Base-by-base conservation (phyloP, 1,140 invertebrate species). In the Drosophila parabipectinata region DNA sequence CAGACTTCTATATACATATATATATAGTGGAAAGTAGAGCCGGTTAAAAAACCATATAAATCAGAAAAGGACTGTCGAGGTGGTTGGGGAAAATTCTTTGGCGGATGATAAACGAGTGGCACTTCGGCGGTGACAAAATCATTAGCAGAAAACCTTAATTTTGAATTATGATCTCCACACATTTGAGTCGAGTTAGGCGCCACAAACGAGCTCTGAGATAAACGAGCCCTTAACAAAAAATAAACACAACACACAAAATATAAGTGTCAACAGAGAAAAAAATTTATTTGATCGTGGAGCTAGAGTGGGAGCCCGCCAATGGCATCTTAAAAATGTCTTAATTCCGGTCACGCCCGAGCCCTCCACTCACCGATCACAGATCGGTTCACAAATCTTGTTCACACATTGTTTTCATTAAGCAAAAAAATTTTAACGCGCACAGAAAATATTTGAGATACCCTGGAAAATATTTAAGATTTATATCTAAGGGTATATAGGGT, bases 361-460 rank as follows among this genome's bases (percentile, higher is more conserved):
- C 39, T 39, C 41, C 41, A 15, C 5, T 5, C 41, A 41, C n/a
- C 41, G 15, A 41, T 6, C 21, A 10, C 34, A 37, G 10, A 44
- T 44, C 41, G n/a, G 66, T 68, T 69, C 66, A 69, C 78, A 82
- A 75, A 77, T 66, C 83, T 83, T 88, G 84, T 88, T 83, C 84
- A 88, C 84, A 88, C 84, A 88, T 88, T 88, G 84, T 88, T 88
- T 88, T 88, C 84, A 88, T 88, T 88, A 88, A 88, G 77, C 58
- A 72, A 61, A 69, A 69, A 69, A 69, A 48, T 67, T 37, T 50
- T 37, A 55, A 14, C 30, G 61, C 64, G 39, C 68, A 52, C 47
- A 59, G 54, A 78, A 84, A 77, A 82, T 66, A 82, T 81, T 69
- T 77, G 47, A 18, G 26, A 71, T 76, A 55, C 56, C 59, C 72